phyloP scores from a whole-genome alignment of 2,797 vertebrate genomes.

The Rhynchotus rufescens region DNA sequence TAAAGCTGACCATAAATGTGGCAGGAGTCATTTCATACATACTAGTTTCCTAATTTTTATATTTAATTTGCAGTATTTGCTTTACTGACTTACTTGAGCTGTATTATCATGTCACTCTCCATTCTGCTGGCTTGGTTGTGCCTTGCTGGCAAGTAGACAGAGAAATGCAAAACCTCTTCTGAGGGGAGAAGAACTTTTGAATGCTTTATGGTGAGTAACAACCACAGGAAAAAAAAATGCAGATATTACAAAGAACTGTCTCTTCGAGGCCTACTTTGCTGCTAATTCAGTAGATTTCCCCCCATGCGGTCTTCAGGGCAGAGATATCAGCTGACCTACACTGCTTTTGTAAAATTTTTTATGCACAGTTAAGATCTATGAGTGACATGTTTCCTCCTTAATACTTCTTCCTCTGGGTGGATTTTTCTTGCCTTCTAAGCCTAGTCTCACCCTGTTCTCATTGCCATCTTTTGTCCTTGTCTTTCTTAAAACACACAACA shows the following conservation, averaged over 20 bases:
- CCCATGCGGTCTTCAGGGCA: not conserved
- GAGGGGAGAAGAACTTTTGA: not conserved
- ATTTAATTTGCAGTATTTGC: fast-evolving
- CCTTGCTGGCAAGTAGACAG: not conserved
- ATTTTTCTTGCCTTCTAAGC: not conserved
- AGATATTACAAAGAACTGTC: too few relatives aligned
- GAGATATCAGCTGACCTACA: fast-evolving
- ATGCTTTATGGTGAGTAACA: not conserved
- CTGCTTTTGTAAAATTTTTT: not conserved
- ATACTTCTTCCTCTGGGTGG: not conserved
- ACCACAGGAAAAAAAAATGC: fast-evolving
- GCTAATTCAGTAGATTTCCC: not conserved
- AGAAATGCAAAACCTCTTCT: not conserved
- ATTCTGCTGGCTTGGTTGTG: fast-evolving
- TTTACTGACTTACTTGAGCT: fast-evolving
- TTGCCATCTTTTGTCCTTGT: not conserved
- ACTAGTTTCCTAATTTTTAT: not conserved
- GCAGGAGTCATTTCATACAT: not conserved
- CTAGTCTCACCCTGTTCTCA: not conserved
- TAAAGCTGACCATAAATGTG: not conserved
- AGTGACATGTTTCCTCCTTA: not conserved
- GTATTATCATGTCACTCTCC: not conserved
- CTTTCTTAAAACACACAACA: not conserved
- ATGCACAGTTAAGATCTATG: fast-evolving
- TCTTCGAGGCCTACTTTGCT: not conserved